phyloP scores from a whole-genome alignment of 2,888 invertebrate genomes.

The Cenopis cana region DNA sequence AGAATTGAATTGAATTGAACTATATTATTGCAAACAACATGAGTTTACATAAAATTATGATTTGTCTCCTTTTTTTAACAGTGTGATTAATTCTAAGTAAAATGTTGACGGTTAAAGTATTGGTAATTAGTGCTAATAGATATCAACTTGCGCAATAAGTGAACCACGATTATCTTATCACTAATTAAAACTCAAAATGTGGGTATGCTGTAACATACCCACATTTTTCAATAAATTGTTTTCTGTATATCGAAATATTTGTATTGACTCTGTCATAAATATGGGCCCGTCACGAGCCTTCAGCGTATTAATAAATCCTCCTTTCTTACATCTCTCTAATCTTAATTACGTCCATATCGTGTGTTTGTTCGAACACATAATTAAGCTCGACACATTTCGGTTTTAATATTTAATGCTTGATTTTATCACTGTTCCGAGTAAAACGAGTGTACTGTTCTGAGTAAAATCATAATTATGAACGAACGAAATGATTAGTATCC shows the following conservation, averaged over 20 bases:
- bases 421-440: neutral
- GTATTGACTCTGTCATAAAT: neutral
- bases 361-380: conserved; percentile 30
- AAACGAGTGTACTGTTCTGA: neutral
- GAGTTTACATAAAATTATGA: neutral
- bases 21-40: neutral
- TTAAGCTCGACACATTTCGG: conserved; percentile 27
- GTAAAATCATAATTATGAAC: no score
- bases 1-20: no score
- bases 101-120: neutral
- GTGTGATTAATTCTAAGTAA: neutral
- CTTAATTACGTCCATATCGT: conserved; percentile 36
- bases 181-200: no score
- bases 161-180: no score
- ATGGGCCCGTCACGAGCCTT: neutral
- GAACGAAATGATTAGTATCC: no score
- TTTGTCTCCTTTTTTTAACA: neutral
- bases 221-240: neutral
- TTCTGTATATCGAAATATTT: neutral
- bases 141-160: no score
- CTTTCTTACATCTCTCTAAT: no score
- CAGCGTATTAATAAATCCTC: conserved; percentile 13
- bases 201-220: no score
- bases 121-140: no score
- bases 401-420: neutral